phyloP scores from a whole-genome alignment of 1,140 invertebrate species.

The Scaptomyza graminum region DNA sequence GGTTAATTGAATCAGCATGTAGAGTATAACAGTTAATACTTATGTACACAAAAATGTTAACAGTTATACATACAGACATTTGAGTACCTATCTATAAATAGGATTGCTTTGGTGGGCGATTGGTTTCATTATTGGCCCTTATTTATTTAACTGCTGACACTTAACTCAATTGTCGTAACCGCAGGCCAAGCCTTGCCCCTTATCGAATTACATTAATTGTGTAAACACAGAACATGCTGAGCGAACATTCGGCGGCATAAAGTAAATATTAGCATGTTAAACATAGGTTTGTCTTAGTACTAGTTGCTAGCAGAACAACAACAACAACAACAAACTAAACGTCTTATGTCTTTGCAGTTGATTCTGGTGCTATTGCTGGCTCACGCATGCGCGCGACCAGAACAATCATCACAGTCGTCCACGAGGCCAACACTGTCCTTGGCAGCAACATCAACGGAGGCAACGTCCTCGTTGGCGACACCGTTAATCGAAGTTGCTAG shows the following conservation, averaged over 20 bases:
- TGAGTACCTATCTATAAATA: not conserved
- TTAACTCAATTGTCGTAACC: slow-evolving; percentile 5
- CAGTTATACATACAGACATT: not conserved
- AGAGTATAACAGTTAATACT: not conserved
- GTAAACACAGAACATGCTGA: slow-evolving; percentile 26
- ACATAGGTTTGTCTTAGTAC: not conserved
- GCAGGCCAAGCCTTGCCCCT: slow-evolving; percentile 28
- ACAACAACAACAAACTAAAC: not conserved
- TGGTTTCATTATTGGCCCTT: not conserved
- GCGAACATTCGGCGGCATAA: not conserved
- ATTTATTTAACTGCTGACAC: not conserved
- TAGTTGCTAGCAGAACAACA: not conserved
- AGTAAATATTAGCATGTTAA: slow-evolving; percentile 53
- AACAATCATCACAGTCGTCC: slow-evolving; percentile 15
- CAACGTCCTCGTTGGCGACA: not conserved
- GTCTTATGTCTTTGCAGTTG: slow-evolving; percentile 28
- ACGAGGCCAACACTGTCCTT: slow-evolving; percentile 1
- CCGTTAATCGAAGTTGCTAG: not conserved
- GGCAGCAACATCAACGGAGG: slow-evolving; percentile 4
- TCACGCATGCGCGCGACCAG: slow-evolving; percentile 50
- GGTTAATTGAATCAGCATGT: too few relatives aligned
- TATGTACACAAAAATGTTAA: not conserved
- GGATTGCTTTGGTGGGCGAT: not conserved
- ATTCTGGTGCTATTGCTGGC: slow-evolving; percentile 31
- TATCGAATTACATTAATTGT: slow-evolving; percentile 40